A percentile compares a stretch with the other conserved stretches of the same genome.
Conservation (phyloP, 2,113 vertebrate genomes). For the Atractosteus spatula region DNA sequence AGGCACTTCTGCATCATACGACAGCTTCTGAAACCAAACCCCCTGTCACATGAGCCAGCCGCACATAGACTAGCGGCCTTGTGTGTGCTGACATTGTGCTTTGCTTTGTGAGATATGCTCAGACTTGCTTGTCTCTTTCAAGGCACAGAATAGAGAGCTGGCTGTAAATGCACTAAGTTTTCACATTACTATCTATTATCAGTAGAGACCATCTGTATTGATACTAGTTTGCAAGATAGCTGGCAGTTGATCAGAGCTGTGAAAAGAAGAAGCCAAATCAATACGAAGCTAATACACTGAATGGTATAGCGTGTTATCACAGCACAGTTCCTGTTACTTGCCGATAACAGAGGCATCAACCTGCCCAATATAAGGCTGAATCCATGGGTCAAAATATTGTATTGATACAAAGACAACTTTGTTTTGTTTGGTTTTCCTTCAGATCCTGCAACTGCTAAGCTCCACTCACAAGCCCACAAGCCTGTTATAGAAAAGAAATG, state of each 20-base stretch:
- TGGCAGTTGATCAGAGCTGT: conserved; percentile 36
- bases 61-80: not conserved
- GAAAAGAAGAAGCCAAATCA: conserved; percentile 20
- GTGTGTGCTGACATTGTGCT: not conserved
- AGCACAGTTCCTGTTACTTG: not conserved
- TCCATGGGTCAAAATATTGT: not conserved
- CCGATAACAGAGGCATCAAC: conserved; percentile 19
- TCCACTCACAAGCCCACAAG: no score
- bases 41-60: not conserved
- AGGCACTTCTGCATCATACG: not conserved
- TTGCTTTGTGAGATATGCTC: not conserved
- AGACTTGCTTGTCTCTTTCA: not conserved
- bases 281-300: conserved; percentile 22
- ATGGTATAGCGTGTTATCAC: conserved; percentile 18
- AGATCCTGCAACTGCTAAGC: no score
- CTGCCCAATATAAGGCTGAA: conserved; percentile 17
- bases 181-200: conserved; percentile 26
- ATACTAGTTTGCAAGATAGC: conserved; percentile 28
- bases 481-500: no score
- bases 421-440: not conserved
- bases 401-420: not conserved
- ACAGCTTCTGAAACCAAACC: conserved; percentile 1
- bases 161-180: not conserved
- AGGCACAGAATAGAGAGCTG: not conserved
- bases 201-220: conserved; percentile 44